phyloP scores from a whole-genome alignment of 2,113 vertebrate genomes.

The Cercopithecus mona region DNA sequence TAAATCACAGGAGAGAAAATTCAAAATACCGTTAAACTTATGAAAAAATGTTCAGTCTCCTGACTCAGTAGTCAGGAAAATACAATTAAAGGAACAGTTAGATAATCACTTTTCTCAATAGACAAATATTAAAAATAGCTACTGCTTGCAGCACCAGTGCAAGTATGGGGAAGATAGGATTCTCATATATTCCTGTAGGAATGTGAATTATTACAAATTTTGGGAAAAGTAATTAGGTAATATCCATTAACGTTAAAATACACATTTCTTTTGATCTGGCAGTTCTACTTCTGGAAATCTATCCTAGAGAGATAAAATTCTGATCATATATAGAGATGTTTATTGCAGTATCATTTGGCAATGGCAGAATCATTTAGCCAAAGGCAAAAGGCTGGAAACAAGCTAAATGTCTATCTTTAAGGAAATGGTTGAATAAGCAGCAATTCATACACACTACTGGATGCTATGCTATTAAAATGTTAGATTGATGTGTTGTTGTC shows the following conservation, averaged over 20 bases:
- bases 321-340: neutral
- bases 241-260: neutral
- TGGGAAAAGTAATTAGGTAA: neutral
- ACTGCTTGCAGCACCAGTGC: neutral
- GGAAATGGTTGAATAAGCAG: neutral
- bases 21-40: neutral
- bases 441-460: neutral
- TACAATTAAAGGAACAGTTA: neutral
- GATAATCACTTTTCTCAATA: neutral
- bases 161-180: neutral
- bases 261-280: neutral
- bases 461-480: neutral
- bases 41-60: neutral
- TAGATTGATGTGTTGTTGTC: neutral
- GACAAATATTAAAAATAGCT: neutral
- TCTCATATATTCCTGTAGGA: neutral
- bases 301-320: neutral
- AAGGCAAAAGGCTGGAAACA: neutral
- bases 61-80: neutral
- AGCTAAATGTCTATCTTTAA: neutral
- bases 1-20: neutral
- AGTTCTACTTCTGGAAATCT: neutral
- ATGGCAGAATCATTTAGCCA: neutral
- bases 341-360: neutral
- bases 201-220: neutral